Evolutionary conservation across 1,140 invertebrate species (phyloP), one percentile per base, ranked within the genome.

Genomic region (Eciton burchellii): DNA sequence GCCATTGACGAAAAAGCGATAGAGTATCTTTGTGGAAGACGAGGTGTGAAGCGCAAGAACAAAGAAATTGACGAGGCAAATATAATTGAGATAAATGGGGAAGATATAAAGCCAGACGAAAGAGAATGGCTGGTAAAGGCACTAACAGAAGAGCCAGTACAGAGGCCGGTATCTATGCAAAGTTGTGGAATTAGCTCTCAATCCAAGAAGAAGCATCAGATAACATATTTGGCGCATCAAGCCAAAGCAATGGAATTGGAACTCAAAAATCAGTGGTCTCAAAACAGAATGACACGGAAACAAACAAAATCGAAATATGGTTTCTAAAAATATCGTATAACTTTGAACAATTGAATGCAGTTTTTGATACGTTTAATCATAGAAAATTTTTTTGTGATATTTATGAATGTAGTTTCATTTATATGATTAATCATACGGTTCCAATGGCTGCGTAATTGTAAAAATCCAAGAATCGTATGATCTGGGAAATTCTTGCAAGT

Each of bases 241-340:
- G 98, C 98, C 24, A 99, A 99, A 94, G 98, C 97, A 57, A 97
- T 98, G 94, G 98, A 99, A 93, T 93, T 98, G 83, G 98, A 99
- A 92, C 93, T 99, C 14, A 97, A 99, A 92, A 99, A 98, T 92
- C 97, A 98, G 93, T 99, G 98, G 98, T 96, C 98, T 2, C 95
- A 97, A 84, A 99, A 98, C 91, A 96, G 96, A 91, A 95, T 97
- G 93, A 97, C 96, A 11, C 96, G 97, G 85, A 95, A 96, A 91
- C 97, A 98, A 92, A 98, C 98, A 41, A 97, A 97, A 91, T 96
- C 96, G 45, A 98, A 98, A 95, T 98, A 98, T 95, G 97, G 97
- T 63, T 98, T 98, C 94, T 98, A 95, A 94, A 76, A 76, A 47
- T 4, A 54, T 79, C 74, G 14, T 84, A 82, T 4, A 81, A 81